Conservation (phyloP, 35 echinoderm and acorn worm species). For the Amphiura filiformis region DNA sequence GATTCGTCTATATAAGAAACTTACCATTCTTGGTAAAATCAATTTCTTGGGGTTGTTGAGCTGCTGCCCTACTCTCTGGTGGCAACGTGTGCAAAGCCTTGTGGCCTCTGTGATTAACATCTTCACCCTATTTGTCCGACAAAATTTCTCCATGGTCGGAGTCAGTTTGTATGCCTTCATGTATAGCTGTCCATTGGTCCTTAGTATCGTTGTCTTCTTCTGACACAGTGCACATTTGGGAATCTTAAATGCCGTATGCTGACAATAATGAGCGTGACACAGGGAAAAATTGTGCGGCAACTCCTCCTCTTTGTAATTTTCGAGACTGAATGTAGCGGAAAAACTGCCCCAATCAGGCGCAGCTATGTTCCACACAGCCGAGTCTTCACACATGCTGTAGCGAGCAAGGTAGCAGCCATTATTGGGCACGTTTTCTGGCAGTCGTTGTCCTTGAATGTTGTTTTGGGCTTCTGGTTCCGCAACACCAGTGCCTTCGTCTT, state of each 20-base stretch:
- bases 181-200: background rate
- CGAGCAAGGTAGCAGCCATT: background rate
- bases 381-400: background rate
- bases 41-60: background rate
- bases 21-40: background rate
- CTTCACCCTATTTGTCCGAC: background rate
- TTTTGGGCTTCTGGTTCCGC: background rate
- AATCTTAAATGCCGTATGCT: background rate
- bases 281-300: background rate
- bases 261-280: background rate
- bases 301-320: background rate
- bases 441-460: no score
- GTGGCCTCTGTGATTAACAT: background rate
- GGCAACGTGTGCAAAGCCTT: background rate
- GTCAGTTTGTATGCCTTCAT: background rate
- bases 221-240: slow-evolving; percentile 5
- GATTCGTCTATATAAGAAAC: no score
- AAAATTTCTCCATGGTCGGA: background rate
- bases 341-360: background rate
- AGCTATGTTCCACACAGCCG: background rate
- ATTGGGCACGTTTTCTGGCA: background rate
- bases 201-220: background rate
- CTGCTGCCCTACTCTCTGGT: background rate
- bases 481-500: background rate
- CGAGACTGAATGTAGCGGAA: background rate